Conservation (phyloP, 2,888 invertebrate species). For the Sarcophaga rosellei region DNA sequence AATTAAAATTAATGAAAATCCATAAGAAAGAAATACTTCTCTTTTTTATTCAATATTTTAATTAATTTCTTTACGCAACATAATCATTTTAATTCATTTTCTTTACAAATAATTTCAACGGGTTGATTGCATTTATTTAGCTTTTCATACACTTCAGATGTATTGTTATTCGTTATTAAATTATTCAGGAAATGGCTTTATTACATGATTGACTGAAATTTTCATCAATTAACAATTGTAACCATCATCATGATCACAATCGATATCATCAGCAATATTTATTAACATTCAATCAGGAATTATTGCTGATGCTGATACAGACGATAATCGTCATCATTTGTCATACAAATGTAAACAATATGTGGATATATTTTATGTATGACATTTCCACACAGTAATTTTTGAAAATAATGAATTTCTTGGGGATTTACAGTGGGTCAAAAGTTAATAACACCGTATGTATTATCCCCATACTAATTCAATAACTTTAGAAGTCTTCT, state of each 20-base stretch:
- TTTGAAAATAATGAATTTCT: too few species aligned
- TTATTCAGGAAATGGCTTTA: slow-evolving; percentile 55
- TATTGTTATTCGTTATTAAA: slow-evolving; percentile 46
- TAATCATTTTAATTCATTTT: background rate
- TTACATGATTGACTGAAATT: slow-evolving; percentile 8
- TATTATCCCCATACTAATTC: too few species aligned
- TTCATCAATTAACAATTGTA: background rate
- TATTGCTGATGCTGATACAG: background rate
- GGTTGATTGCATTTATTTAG: slow-evolving; percentile 12
- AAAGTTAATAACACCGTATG: too few species aligned
- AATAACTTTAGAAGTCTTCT: too few species aligned
- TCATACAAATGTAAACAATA: background rate
- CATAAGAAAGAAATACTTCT: background rate
- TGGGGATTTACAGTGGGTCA: too few species aligned
- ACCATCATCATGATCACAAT: slow-evolving; percentile 24
- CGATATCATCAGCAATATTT: slow-evolving; percentile 11
- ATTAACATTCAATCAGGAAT: slow-evolving; percentile 48
- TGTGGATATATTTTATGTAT: background rate
- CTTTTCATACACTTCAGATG: slow-evolving; percentile 22
- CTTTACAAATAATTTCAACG: background rate
- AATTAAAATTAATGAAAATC: slow-evolving; percentile 22
- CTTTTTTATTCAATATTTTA: background rate
- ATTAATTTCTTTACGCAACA: background rate
- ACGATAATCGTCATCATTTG: slow-evolving; percentile 26
- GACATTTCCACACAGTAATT: too few species aligned